Base-by-base conservation (phyloP, 2,888 invertebrate species). In the Lottia scabra region DNA sequence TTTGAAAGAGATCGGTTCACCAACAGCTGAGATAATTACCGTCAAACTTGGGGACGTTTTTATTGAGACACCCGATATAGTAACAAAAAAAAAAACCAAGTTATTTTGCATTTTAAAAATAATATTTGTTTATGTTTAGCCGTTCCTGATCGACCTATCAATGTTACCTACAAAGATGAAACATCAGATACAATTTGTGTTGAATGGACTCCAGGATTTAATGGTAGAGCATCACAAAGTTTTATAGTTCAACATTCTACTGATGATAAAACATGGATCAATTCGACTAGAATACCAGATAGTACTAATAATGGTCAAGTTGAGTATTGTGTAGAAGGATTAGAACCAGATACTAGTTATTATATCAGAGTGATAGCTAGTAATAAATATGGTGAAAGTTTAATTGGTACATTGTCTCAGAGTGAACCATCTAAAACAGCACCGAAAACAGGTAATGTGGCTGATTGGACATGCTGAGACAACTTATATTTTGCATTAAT, bases 301-400 rank as follows among this genome's bases (percentile, higher is more conserved):
- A 10, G 38, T 38, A 38, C 5, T 10, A 38, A 38, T 38, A 38
- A 38, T 38, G 38, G 38, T 38, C 38, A 10, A 38, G n/a, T 23
- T 56, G 56, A 56, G 10, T 56, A n/a, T 56, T 56, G 56, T 56
- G 19, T 56, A 56, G 23, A 56, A 23, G 23, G 23, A 19, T 23
- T 56, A 56, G 19, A 56, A 56, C 19, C 56, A 19, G 56, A 56
- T 56, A 56, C 56, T 19, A n/a, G 19, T 19, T 56, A 56, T 56
- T 56, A 56, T 56, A 56, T 56, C 4, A 56, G 56, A 56, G 56
- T 56, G n/a, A 56, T 56, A 56, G 56, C 56, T 56, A 56, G 56
- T 19, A 56, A 56, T 56, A 56, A 56, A 56, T 56, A 56, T 56
- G 56, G 23, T 56, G 23, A 56, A 19, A 56, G 56, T 56, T 6